Evolutionary conservation across 2,888 invertebrate genomes (phyloP).

Genomic region (Notodonta dromedarius): DNA sequence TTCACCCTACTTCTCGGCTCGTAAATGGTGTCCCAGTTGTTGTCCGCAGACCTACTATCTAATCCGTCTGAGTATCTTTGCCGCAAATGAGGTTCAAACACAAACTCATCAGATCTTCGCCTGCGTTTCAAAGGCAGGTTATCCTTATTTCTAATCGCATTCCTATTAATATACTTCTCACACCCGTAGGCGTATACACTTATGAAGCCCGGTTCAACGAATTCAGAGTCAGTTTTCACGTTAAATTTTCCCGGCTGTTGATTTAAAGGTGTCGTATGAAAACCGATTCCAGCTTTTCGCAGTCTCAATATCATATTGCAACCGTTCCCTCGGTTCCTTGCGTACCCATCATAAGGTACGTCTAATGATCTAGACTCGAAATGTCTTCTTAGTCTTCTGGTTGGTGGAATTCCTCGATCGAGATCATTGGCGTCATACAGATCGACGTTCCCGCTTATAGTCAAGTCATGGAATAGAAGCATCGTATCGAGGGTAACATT

Average conservation of each 20-base stretch:
- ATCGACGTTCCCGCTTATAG: constrained; percentile 90
- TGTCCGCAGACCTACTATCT: constrained; percentile 58
- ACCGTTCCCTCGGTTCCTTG: constrained; percentile 70
- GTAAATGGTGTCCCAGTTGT: constrained; percentile 66
- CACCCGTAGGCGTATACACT: constrained; percentile 94
- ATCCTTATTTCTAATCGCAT: constrained; percentile 70
- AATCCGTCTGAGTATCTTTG: constrained; percentile 47
- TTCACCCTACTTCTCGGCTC: constrained; percentile 66
- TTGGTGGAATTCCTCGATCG: constrained; percentile 62
- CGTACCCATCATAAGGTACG: constrained; percentile 53
- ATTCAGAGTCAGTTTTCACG: constrained; percentile 92
- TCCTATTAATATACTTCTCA: constrained; percentile 82
- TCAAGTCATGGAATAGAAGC: constrained; percentile 90
- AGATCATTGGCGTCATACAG: constrained; percentile 77
- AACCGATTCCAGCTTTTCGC: constrained; percentile 91
- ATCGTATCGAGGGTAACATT: constrained; percentile 90
- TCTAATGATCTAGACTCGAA: constrained; percentile 68
- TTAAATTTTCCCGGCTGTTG: constrained; percentile 88
- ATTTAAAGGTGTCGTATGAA: constrained; percentile 88
- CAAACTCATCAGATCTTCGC: constrained; percentile 72
- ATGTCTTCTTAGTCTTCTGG: constrained; percentile 59
- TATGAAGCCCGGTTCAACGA: constrained; percentile 92
- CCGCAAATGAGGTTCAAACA: constrained; percentile 65
- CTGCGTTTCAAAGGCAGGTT: constrained; percentile 63
- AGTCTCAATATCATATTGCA: constrained; percentile 92